Percentiles rank a stretch among this genome's conserved stretches.
Evolutionary conservation across 2,797 vertebrate species (phyloP).

Genomic region (Centropyge bicolor): DNA sequence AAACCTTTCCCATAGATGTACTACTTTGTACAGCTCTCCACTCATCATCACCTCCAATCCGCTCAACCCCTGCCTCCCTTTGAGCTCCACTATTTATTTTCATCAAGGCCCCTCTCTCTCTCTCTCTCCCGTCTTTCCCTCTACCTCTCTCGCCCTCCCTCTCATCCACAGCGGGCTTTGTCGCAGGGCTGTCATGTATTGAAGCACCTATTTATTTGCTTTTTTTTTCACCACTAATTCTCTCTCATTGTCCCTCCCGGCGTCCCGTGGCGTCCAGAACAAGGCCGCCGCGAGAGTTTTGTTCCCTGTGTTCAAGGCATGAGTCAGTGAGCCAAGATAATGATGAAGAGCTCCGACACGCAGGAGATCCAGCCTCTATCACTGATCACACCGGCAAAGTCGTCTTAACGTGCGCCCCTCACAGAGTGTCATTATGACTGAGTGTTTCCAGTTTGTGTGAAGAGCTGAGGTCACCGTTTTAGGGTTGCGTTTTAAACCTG

Average conservation of each 20-base stretch:
- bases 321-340: conserved; percentile 87
- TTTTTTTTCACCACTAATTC: conserved; percentile 94
- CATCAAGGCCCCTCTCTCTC: conserved; percentile 83
- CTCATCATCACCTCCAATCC: conserved; percentile 86
- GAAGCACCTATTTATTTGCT: conserved; percentile 98
- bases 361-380: conserved; percentile 66
- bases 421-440: conserved; percentile 34
- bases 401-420: conserved; percentile 36
- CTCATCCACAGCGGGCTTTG: conserved; percentile 84
- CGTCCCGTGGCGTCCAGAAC: conserved; percentile 88
- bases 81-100: conserved; percentile 95
- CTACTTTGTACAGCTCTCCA: conserved; percentile 93
- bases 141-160: conserved; percentile 30
- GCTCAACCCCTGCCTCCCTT: conserved; percentile 84
- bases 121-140: conserved; percentile 18
- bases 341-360: conserved; percentile 78
- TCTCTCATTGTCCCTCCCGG: conserved; percentile 90
- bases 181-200: conserved; percentile 93
- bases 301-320: conserved; percentile 84
- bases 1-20: conserved; percentile 94
- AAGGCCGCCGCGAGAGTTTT: conserved; percentile 86
- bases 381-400: conserved; percentile 48
- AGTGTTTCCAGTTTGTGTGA: conserved; percentile 29
- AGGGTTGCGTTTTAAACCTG: conserved; percentile 28
- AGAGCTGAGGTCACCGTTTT: conserved; percentile 38